These are phyloP conservation scores for Tachysurus vachellii DNA, from an alignment of 2,113 vertebrate species.

Conservation along the genomic window DNA sequence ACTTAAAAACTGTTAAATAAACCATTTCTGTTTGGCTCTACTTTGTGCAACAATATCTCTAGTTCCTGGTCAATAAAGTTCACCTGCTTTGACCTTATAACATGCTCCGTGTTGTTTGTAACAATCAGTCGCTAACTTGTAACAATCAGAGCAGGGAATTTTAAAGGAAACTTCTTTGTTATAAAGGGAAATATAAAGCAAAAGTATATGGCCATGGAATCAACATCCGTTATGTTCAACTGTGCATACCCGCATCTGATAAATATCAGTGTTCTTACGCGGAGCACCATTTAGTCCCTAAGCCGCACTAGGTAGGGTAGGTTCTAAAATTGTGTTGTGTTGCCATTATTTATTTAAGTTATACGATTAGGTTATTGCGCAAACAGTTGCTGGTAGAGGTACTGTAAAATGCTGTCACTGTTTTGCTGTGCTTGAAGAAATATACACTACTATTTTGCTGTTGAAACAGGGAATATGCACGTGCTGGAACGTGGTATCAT, in stretches of 20 bases:
- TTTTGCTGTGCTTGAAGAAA: not conserved
- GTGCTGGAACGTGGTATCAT: not conserved
- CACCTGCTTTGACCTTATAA: not conserved
- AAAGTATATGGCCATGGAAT: not conserved
- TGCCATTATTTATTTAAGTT: not conserved
- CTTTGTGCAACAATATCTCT: not conserved
- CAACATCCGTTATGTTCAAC: too few relatives aligned
- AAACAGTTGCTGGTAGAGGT: not conserved
- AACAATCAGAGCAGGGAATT: too few relatives aligned
- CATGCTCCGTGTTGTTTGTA: not conserved
- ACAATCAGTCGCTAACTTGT: too few relatives aligned
- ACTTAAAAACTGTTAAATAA: not conserved
- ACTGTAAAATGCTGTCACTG: not conserved
- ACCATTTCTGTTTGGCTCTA: not conserved
- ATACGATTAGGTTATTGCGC: not conserved
- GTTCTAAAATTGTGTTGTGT: not conserved
- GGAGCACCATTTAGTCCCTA: not conserved
- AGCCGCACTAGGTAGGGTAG: not conserved
- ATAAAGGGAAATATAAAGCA: not conserved
- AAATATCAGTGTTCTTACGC: not conserved
- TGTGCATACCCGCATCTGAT: not conserved
- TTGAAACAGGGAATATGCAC: not conserved
- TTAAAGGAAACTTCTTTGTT: not conserved
- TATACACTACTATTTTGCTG: not conserved
- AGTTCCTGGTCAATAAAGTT: not conserved